Conservation (phyloP, 2,888 invertebrate species). For the Exocentrus adspersus region DNA sequence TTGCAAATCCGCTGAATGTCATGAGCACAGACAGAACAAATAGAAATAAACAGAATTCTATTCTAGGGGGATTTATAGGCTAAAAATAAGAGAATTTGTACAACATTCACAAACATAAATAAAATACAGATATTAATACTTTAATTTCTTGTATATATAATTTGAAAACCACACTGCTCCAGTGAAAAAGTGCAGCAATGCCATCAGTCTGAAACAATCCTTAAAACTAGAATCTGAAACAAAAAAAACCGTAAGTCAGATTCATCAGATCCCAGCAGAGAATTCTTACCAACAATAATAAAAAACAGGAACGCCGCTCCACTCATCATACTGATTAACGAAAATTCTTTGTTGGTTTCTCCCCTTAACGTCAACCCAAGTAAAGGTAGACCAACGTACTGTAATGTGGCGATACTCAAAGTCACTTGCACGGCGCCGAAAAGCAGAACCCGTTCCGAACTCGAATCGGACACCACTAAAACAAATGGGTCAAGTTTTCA, state of each 20-base stretch:
- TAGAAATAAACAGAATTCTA: conserved; percentile 7
- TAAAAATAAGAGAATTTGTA: conserved; percentile 21
- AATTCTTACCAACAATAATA: conserved; percentile 53
- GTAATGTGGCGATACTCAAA: conserved; percentile 56
- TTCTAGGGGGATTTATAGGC: conserved; percentile 25
- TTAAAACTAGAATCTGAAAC: conserved; percentile 58
- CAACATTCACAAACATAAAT: conserved; percentile 5
- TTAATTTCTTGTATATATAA: conserved; percentile 58
- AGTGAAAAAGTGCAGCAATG: conserved; percentile 57
- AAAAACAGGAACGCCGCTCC: conserved; percentile 56
- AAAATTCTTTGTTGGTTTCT: conserved; percentile 54
- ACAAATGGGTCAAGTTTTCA: conserved; percentile 34
- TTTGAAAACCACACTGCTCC: conserved; percentile 60
- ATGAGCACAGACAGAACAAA: background rate
- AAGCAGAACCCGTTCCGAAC: conserved; percentile 51
- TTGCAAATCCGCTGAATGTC: background rate
- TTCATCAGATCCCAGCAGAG: background rate
- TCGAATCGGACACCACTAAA: conserved; percentile 57
- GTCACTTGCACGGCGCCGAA: conserved; percentile 57
- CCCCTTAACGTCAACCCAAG: conserved; percentile 55
- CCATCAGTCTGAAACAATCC: conserved; percentile 57
- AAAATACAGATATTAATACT: conserved; percentile 22
- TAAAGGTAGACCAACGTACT: conserved; percentile 55
- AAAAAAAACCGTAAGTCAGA: conserved; percentile 18
- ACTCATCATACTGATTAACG: conserved; percentile 51